Base-by-base conservation (phyloP, 1,140 invertebrate genomes). In the Oppia nitens region DNA sequence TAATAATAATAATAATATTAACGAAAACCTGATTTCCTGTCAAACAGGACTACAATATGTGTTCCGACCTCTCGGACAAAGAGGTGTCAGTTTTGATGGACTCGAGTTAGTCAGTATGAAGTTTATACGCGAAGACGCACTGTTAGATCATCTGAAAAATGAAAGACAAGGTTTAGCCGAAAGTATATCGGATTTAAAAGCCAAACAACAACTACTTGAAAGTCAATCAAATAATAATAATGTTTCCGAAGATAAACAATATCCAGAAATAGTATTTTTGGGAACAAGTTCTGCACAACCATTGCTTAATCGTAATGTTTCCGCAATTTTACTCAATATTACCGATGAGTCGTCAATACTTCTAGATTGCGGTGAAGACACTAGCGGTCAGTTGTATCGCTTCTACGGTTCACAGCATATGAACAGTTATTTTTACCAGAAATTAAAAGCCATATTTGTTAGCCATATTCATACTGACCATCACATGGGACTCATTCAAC, bases 381-480 rank as follows among this genome's bases (percentile, higher is more conserved):
- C 90, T 0, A 79, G 79, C 57, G 81, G 81, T 0, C 95, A 98
- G 72, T 68, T 98, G 48, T 76, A 83, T 23, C 76, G 85, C 21
- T 82, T 90, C 68, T 94, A 79, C 73, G 92, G 92, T 2, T 67
- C 71, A 3, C 70, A 78, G 14, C 67, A 76, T 60, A 71, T 78
- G 1, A 70, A 77, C 45, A 57, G 76, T 9, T 73, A 93, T 59
- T 70, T 96, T 1, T n/a, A n/a, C n/a, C 70, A 70, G 2, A 80
- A 81, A 9, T 69, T 94, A 12, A 70, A 72, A 54, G 83, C 78
- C 0, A 75, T 96, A 50, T 96, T 86, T 69, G 73, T 96, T 12
- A 95, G 90, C 6, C 93, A 97, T 75, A 70, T 92, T 50, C 92
- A 97, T 69, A 89, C 88, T 2, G 93, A 97, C 73, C 93, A 97